A percentile compares a stretch with the other conserved stretches of the same genome.
Conservation (phyloP, 2,797 vertebrate species). For the Eleutherodactylus coqui region DNA sequence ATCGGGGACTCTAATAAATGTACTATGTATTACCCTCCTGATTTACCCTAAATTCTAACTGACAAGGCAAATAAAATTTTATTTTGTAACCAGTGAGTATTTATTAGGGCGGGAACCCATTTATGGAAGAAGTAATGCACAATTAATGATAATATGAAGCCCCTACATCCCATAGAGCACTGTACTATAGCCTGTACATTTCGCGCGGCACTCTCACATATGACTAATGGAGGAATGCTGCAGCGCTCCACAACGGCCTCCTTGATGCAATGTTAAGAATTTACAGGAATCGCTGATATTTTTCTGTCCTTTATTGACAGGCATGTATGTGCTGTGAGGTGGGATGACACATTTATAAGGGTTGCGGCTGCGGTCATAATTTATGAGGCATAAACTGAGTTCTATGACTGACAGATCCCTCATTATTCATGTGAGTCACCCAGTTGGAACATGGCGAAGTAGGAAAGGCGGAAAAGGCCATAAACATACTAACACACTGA, state of each 20-base stretch:
- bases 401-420: not conserved
- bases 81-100: not conserved
- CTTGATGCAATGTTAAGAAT: constrained; percentile 5
- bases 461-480: not conserved
- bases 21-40: too few species aligned
- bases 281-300: not conserved
- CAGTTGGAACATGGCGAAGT: not conserved
- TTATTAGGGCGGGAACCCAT: not conserved
- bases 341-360: constrained; percentile 25
- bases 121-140: not conserved
- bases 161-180: not conserved
- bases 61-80: too few species aligned
- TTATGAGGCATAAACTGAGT: constrained; percentile 28
- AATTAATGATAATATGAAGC: not conserved
- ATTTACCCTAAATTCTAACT: too few species aligned
- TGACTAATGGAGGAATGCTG: not conserved
- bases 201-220: not conserved
- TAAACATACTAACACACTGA: not conserved
- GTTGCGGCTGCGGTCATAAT: not conserved
- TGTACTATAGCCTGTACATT: not conserved
- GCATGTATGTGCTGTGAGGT: constrained; percentile 25
- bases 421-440: constrained; percentile 42
- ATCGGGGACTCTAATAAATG: too few species aligned
- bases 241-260: not conserved
- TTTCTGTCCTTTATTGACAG: constrained; percentile 1